Evolutionary conservation across 2,888 invertebrate genomes (phyloP).

Genomic region (Chrysotoxum bicinctum): DNA sequence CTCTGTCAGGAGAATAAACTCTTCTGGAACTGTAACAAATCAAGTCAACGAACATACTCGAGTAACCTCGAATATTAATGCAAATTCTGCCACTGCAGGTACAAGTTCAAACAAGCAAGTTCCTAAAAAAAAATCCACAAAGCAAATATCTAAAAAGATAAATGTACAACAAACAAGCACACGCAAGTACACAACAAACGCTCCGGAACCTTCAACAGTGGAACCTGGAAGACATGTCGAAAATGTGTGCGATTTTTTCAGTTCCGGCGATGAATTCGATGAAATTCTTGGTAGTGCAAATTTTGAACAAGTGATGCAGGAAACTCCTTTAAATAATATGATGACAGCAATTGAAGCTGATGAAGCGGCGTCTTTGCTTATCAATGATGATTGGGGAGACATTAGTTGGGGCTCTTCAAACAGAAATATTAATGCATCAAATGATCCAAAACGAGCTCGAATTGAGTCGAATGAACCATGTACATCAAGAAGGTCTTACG

Average conservation of each 20-base stretch:
- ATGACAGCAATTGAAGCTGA: slow-evolving; percentile 22
- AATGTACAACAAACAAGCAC: slow-evolving; percentile 12
- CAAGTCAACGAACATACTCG: slow-evolving; percentile 27
- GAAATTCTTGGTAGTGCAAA: slow-evolving; percentile 76
- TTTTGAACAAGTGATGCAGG: slow-evolving; percentile 71
- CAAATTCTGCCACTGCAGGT: not conserved
- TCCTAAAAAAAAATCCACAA: not conserved
- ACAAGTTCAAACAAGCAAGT: not conserved
- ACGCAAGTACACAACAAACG: slow-evolving; percentile 23
- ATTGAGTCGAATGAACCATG: not conserved
- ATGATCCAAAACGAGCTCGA: slow-evolving; percentile 25
- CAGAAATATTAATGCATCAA: not conserved
- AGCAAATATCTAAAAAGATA: not conserved
- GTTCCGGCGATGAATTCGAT: slow-evolving; percentile 78
- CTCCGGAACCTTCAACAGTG: not conserved
- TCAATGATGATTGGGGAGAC: slow-evolving; percentile 73
- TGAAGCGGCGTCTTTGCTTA: slow-evolving; percentile 28
- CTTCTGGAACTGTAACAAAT: slow-evolving; percentile 7
- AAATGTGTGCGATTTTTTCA: slow-evolving; percentile 74
- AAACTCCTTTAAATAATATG: slow-evolving; percentile 18
- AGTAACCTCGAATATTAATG: not conserved
- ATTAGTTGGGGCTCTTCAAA: slow-evolving; percentile 73
- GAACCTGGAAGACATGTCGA: not conserved
- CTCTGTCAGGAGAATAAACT: not conserved
- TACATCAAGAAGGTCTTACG: not conserved